Conservation (phyloP, 2,113 vertebrate species). For the Sclerurus mexicanus region DNA sequence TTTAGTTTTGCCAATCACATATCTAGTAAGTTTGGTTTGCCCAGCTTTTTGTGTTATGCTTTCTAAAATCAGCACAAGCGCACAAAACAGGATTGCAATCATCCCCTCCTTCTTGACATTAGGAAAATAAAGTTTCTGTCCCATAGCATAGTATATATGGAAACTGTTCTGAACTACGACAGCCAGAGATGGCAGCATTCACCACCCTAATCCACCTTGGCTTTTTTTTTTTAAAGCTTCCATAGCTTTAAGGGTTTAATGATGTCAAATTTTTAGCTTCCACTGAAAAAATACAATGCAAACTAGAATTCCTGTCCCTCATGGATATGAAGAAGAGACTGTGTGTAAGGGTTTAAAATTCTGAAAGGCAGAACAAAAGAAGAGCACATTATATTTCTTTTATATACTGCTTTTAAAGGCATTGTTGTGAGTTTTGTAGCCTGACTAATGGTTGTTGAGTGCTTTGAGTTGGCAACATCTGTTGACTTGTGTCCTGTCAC, state of each 20-base stretch:
- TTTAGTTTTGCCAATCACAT: not conserved
- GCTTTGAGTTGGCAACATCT: conserved; percentile 10
- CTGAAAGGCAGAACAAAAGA: not conserved
- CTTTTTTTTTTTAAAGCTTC: not conserved
- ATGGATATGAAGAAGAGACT: not conserved
- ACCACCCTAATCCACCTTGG: not conserved
- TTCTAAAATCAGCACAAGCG: not conserved
- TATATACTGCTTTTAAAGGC: not conserved
- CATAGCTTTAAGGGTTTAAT: not conserved
- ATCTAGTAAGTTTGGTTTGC: not conserved
- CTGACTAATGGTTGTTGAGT: conserved; percentile 9
- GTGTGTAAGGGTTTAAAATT: not conserved
- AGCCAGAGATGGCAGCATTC: conserved; percentile 38
- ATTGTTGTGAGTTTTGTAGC: not conserved
- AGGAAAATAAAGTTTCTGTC: not conserved
- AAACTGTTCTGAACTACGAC: not conserved
- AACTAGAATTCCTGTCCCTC: not conserved
- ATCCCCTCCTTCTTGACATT: not conserved
- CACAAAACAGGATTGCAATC: not conserved
- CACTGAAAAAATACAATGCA: not conserved
- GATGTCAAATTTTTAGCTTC: not conserved
- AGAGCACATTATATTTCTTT: not conserved
- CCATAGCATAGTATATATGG: not conserved
- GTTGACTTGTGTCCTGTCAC: conserved; percentile 32
- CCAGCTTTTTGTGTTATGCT: not conserved